Percentiles rank a stretch among this genome's conserved stretches.
These are phyloP conservation scores for Rissa tridactyla DNA, from an alignment of 2,113 vertebrate genomes.

Conservation along the genomic window DNA sequence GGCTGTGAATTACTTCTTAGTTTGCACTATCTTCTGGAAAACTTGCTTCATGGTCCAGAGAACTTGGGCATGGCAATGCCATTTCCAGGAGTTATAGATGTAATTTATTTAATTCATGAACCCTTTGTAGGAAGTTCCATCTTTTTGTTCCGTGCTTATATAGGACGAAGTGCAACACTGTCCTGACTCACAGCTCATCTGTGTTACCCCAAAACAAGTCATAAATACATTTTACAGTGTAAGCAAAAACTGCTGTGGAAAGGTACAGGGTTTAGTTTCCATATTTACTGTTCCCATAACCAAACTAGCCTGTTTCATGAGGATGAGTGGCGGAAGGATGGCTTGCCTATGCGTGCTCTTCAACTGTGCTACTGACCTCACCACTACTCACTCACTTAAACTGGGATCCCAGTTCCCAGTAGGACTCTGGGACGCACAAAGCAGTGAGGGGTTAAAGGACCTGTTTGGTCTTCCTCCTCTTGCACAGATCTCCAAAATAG, in stretches of 20 bases:
- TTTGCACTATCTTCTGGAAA: neutral
- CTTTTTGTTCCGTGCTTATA: neutral
- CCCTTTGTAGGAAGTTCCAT: neutral
- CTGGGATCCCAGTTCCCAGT: neutral
- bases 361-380: neutral
- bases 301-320: neutral
- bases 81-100: neutral
- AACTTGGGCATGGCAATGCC: neutral
- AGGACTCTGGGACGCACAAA: neutral
- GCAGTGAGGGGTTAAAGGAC: neutral
- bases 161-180: neutral
- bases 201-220: neutral
- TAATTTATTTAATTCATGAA: neutral
- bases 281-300: fast-evolving
- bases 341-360: fast-evolving
- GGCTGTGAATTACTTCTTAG: neutral
- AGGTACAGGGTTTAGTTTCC: neutral
- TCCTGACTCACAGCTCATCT: neutral
- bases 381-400: too few relatives aligned
- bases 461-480: neutral
- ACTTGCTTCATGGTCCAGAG: neutral
- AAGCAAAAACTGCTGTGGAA: neutral
- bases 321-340: neutral
- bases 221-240: neutral
- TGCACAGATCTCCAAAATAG: too few relatives aligned